Evolutionary conservation across 2,888 invertebrate species (phyloP), one percentile per base, ranked within the genome.

Genomic region (Malacosoma neustria): DNA sequence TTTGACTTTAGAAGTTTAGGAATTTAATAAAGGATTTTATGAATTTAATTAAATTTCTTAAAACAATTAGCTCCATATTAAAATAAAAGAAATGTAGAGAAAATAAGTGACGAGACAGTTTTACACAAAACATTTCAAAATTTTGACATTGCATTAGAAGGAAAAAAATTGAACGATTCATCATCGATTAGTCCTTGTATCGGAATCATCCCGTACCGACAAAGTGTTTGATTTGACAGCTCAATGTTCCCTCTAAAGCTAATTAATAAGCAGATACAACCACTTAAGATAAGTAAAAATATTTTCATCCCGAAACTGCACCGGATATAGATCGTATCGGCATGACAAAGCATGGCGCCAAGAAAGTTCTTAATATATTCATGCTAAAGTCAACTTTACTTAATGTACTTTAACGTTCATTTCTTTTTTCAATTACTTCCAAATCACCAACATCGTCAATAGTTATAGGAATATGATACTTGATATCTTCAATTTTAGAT

Each of bases 251-350:
- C 62, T 66, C 70, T 60, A 68, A 71, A 70, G 67, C 72, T 84
- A 85, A 84, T 85, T 84, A 85, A 84, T 85, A 82, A 84, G 71
- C 82, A 85, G 85, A 84, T 84, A 82, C 82, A 84, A 74, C 80
- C 84, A 84, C 85, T 85, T 84, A 81, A 81, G 84, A 85, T 84
- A 82, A 82, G 77, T 80, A 73, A 79, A 80, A 85, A 84, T 82
- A 80, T 82, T 84, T 85, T 81, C 82, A 81, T 80, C 82, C 82
- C 75, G 68, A 84, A 85, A 79, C 79, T 73, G 71, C 79, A 81
- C 81, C 85, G 85, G 85, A 85, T 77, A 77, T 72, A 76, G 84
- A 85, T 85, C 54, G 68, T 73, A 85, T 84, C 82, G 73, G 66
- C 72, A 82, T 82, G 84, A 82, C 82, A 84, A 81, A 79, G 84